phyloP scores from a whole-genome alignment of 2,888 invertebrate species.

The Agrenia bidenticulata region DNA sequence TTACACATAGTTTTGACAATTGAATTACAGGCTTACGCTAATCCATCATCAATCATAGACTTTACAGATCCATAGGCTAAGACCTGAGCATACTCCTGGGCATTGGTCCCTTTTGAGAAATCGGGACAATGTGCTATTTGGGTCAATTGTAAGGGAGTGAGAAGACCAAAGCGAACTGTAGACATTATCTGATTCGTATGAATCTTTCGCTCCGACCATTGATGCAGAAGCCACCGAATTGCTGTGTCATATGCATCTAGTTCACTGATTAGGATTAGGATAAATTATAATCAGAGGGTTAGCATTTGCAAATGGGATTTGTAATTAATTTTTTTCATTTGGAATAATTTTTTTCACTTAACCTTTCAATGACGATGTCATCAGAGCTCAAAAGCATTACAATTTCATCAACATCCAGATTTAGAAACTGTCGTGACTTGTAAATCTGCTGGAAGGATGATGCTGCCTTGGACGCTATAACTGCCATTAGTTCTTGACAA shows the following conservation, averaged over 20 bases:
- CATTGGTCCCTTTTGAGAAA: conserved; percentile 55
- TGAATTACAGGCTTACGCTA: conserved; percentile 58
- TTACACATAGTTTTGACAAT: too few species aligned
- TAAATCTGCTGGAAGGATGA: conserved; percentile 42
- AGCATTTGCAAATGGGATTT: not conserved
- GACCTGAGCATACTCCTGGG: conserved; percentile 68
- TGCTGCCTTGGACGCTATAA: conserved; percentile 40
- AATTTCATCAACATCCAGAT: conserved; percentile 43
- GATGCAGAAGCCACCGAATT: conserved; percentile 73
- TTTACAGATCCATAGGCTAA: conserved; percentile 69
- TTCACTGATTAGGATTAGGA: conserved; percentile 58
- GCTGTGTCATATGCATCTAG: conserved; percentile 78
- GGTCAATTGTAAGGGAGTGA: conserved; percentile 77
- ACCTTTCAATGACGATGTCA: conserved; percentile 45
- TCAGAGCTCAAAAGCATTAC: conserved; percentile 43
- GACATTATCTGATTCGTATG: conserved; percentile 65
- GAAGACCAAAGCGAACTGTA: conserved; percentile 74
- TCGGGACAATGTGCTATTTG: conserved; percentile 74
- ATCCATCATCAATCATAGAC: conserved; percentile 76
- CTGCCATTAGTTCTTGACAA: conserved; percentile 35
- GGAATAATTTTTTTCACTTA: too few species aligned
- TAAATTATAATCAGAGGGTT: not conserved
- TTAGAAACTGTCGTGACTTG: conserved; percentile 38
- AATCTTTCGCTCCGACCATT: conserved; percentile 66
- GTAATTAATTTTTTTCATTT: too few species aligned